Base-by-base conservation (phyloP, 2,797 vertebrate species). In the Harpagifer antarcticus region DNA sequence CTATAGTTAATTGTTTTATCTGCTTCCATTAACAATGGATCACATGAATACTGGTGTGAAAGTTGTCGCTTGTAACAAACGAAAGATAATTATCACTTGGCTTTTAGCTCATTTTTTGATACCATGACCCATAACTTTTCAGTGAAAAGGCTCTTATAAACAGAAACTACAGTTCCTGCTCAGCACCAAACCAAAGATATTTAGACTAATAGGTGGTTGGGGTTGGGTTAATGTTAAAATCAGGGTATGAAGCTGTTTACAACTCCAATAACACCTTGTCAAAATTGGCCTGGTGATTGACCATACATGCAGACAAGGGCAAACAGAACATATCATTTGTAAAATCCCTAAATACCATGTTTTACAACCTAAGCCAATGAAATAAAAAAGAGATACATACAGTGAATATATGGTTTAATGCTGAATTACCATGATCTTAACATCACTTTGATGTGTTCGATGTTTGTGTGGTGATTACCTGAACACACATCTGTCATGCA, bases 391-490 rank as follows among this genome's bases (percentile, higher is more conserved):
- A 42, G 66, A 65, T 44, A 56, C 20, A n/a, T 45, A 37, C 33
- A 37, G 0, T 37, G 27, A 15, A 52, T 31, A n/a, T n/a, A 63
- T 64, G 0, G 33, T 72, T 74, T 56, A 44, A 59, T 60, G n/a
- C 64, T 52, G 20, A 55, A 68, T 52, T 10, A n/a, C 4, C 27
- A 43, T 33, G 27, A 12, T 61, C 75, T 56, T 45, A 66, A 45
- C 48, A 20, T 53, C 1, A 47, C 4, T 40, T 42, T 57, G 15
- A 50, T 17, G 16, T 49, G 27, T 20, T 1, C 17, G 66, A 9
- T 54, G 47, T 10, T 9, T 56, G 17, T 20, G 6, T n/a, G 31
- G 9, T 31, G 23, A 61, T 58, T 31, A 64, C 13, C 16, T 31
- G 56, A 56, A 43, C 14, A 72, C 72, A 68, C 31, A 58, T 57